These are phyloP conservation scores for Syngnathus typhle DNA, from an alignment of 2,113 vertebrate genomes.

Conservation along the genomic window DNA sequence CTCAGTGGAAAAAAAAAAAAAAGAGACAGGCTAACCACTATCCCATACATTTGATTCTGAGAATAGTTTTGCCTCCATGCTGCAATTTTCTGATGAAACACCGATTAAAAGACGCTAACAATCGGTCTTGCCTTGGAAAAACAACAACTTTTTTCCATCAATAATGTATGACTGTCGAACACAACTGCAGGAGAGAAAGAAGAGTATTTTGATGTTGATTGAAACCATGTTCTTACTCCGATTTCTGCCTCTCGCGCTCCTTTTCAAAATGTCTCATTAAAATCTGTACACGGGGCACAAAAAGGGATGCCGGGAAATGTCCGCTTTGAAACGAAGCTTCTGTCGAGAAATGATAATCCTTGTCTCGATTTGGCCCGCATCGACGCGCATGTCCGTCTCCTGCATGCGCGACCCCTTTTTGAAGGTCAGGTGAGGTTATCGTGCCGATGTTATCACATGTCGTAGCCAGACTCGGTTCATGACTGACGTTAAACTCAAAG, in stretches of 20 bases:
- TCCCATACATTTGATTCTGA: background rate
- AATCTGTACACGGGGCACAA: background rate
- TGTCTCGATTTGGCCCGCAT: conserved; percentile 8
- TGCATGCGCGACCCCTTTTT: conserved; percentile 6
- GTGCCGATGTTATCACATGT: conserved; percentile 21
- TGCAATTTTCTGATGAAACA: background rate
- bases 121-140: background rate
- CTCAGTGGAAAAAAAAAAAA: too few relatives aligned
- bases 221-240: conserved; percentile 1
- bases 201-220: background rate
- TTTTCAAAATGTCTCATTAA: conserved; percentile 13
- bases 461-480: conserved; percentile 6
- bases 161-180: conserved; percentile 17
- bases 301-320: conserved; percentile 3
- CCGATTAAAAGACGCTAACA: background rate
- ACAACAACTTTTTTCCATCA: conserved; percentile 9
- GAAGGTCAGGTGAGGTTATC: conserved; percentile 33
- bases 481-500: conserved; percentile 26
- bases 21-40: too few relatives aligned
- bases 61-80: background rate
- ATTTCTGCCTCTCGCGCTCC: background rate
- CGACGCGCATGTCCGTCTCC: background rate
- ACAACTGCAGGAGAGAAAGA: conserved; percentile 10
- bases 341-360: conserved; percentile 39
- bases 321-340: conserved; percentile 14